phyloP scores from a whole-genome alignment of 2,797 vertebrate species.

The Hypotaenidia philippensis region DNA sequence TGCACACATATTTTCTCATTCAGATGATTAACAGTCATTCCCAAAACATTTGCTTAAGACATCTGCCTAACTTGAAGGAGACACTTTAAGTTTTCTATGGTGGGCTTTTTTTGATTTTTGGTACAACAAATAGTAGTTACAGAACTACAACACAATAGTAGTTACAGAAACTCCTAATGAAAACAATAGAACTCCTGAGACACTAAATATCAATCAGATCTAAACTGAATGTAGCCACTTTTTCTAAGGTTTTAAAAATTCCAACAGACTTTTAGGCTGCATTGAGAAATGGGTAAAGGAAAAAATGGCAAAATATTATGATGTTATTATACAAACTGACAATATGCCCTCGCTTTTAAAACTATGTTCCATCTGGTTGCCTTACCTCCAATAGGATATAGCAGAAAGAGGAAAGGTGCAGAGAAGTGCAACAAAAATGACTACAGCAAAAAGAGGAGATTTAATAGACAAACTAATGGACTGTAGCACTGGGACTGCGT shows the following conservation, averaged over 20 bases:
- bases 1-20: not conserved
- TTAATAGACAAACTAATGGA: not conserved
- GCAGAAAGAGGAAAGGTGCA: not conserved
- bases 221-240: not conserved
- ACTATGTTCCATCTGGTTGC: not conserved
- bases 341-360: not conserved
- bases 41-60: not conserved
- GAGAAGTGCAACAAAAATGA: not conserved
- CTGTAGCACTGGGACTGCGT: not conserved
- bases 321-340: not conserved
- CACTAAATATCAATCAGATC: not conserved
- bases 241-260: not conserved
- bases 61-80: not conserved
- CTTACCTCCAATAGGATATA: not conserved
- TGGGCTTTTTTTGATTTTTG: too few species aligned
- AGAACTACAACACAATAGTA: not conserved
- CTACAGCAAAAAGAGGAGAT: not conserved
- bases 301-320: not conserved
- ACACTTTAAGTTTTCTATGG: not conserved
- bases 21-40: not conserved
- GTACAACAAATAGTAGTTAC: too few species aligned
- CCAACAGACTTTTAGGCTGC: not conserved
- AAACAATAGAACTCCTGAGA: not conserved
- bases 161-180: not conserved
- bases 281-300: not conserved